Evolutionary conservation across 2,797 vertebrate genomes (phyloP).

Genomic region (Coregonus suidteri): DNA sequence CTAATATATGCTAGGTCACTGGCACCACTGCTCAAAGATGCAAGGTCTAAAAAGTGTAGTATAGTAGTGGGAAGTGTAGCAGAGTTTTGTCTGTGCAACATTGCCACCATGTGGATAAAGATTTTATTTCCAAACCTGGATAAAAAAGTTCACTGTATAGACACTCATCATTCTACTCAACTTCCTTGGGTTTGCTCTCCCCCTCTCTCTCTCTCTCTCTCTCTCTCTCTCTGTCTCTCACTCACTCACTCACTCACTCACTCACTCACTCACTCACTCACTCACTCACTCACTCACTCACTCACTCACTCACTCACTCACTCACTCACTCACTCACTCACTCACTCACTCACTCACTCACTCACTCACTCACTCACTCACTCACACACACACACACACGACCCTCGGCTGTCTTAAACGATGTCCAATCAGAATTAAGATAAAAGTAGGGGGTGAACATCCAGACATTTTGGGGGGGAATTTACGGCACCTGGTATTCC

Average conservation of each 20-base stretch:
- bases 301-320: not conserved
- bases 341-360: no score
- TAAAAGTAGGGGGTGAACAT: conserved; percentile 58
- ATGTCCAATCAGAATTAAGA: conserved; percentile 57
- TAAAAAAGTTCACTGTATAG: not conserved
- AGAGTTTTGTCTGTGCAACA: conserved; percentile 50
- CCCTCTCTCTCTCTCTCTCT: not conserved
- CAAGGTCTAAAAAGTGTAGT: not conserved
- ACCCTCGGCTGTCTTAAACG: no score
- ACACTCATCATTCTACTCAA: not conserved
- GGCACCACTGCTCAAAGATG: not conserved
- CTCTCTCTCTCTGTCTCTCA: no score
- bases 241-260: no score
- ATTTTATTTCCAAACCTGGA: not conserved
- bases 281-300: not conserved
- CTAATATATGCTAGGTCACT: not conserved
- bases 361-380: no score
- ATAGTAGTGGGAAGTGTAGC: not conserved
- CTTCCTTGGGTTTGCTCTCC: not conserved
- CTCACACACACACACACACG: not conserved
- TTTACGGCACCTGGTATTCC: no score
- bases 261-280: not conserved
- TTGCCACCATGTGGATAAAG: conserved; percentile 58
- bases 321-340: no score
- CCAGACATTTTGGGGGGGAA: conserved; percentile 51